Percentiles rank a stretch among this genome's conserved stretches.
Evolutionary conservation across 2,888 invertebrate species (phyloP).

Genomic region (Leptura quadrifasciata): DNA sequence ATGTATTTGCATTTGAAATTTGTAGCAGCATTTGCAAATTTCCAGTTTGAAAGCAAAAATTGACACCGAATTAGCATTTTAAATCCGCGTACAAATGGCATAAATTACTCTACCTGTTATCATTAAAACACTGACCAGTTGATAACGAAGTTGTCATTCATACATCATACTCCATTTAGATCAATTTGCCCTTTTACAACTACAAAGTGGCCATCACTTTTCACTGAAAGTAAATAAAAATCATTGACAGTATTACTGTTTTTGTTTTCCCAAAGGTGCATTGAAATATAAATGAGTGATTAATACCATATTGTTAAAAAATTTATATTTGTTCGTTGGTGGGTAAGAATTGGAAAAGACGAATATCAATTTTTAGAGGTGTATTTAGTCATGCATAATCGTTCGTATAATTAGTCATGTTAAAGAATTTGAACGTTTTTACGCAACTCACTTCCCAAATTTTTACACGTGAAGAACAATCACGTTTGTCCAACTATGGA

Average conservation of each 20-base stretch:
- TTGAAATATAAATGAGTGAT: not conserved
- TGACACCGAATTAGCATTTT: constrained; percentile 58
- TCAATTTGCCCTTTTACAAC: constrained; percentile 45
- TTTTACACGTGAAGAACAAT: too few species aligned
- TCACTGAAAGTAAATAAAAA: constrained; percentile 32
- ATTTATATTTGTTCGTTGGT: not conserved
- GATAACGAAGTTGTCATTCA: constrained; percentile 48
- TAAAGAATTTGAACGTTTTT: too few species aligned
- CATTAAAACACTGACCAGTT: constrained; percentile 39
- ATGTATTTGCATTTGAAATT: constrained; percentile 42
- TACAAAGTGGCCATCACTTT: constrained; percentile 37
- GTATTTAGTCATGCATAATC: too few species aligned
- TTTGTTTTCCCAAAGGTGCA: not conserved
- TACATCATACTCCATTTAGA: constrained; percentile 41
- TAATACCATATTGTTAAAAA: not conserved
- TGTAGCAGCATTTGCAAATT: constrained; percentile 54
- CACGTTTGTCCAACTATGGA: too few species aligned
- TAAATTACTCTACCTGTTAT: constrained; percentile 50
- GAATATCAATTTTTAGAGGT: too few species aligned
- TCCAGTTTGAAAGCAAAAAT: constrained; percentile 54
- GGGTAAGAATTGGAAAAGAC: constrained; percentile 36
- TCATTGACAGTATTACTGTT: not conserved
- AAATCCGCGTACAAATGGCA: constrained; percentile 58
- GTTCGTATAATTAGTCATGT: too few species aligned
- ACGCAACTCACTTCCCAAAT: too few species aligned